phyloP scores from a whole-genome alignment of 1,140 invertebrate genomes.

The Euglossa dilemma region DNA sequence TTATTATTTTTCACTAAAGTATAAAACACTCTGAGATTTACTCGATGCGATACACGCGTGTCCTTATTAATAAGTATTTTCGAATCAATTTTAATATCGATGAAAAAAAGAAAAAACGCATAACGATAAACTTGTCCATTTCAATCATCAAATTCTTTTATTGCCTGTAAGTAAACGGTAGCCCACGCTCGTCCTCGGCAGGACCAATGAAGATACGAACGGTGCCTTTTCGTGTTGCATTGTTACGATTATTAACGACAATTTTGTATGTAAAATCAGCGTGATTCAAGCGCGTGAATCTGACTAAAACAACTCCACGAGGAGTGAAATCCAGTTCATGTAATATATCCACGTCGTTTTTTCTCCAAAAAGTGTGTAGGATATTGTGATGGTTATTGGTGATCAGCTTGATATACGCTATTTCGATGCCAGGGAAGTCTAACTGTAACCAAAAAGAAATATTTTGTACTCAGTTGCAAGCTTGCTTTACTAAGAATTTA shows the following conservation, averaged over 20 bases:
- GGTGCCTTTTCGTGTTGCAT: slow-evolving; percentile 84
- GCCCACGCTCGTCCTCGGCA: slow-evolving; percentile 86
- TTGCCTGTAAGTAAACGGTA: slow-evolving; percentile 85
- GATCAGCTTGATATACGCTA: slow-evolving; percentile 82
- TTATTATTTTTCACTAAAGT: too few species aligned
- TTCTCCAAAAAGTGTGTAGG: slow-evolving; percentile 88
- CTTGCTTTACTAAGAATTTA: too few species aligned
- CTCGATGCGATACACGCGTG: too few species aligned
- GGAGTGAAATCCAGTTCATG: slow-evolving; percentile 90
- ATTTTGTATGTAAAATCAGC: slow-evolving; percentile 86
- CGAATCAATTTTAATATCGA: too few species aligned
- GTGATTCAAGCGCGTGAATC: slow-evolving; percentile 90
- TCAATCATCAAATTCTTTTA: slow-evolving; percentile 89
- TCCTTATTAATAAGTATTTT: too few species aligned
- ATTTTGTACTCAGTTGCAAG: too few species aligned
- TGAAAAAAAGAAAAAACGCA: slow-evolving; percentile 78
- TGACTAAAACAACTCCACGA: slow-evolving; percentile 86
- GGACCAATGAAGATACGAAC: slow-evolving; percentile 91
- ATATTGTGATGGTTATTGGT: slow-evolving; percentile 82
- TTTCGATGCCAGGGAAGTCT: slow-evolving; percentile 85
- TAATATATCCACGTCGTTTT: slow-evolving; percentile 88
- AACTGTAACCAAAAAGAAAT: slow-evolving; percentile 80
- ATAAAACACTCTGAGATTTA: too few species aligned
- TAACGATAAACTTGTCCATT: slow-evolving; percentile 88
- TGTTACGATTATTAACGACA: slow-evolving; percentile 85